Percentiles rank a stretch among this genome's conserved stretches.
These are phyloP conservation scores for Entelurus aequoreus DNA, from an alignment of 2,113 vertebrate genomes.

Conservation along the genomic window DNA sequence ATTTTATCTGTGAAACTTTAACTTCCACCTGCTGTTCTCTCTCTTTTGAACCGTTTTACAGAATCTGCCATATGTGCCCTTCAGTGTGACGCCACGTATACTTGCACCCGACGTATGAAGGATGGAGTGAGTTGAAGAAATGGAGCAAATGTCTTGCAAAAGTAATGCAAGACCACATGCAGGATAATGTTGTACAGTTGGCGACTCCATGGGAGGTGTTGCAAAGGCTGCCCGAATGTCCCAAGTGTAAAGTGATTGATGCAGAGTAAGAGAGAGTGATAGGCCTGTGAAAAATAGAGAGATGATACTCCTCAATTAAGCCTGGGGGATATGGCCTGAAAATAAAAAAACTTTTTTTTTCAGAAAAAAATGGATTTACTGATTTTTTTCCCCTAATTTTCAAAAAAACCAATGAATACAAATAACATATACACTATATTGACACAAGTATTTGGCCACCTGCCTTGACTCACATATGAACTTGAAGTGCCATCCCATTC, in stretches of 20 bases:
- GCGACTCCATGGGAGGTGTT: conserved; percentile 30
- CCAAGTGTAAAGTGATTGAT: conserved; percentile 56
- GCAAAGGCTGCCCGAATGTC: conserved; percentile 38
- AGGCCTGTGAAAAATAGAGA: conserved; percentile 42
- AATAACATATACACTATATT: too few relatives aligned
- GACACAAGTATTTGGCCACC: too few relatives aligned
- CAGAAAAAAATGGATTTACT: too few relatives aligned
- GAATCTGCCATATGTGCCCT: conserved; percentile 20
- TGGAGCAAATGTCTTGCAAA: background rate
- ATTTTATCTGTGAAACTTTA: conserved; percentile 34
- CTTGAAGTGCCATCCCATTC: too few relatives aligned
- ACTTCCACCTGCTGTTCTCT: conserved; percentile 33
- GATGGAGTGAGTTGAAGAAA: conserved; percentile 4
- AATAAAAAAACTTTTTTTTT: too few relatives aligned
- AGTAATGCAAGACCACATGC: conserved; percentile 19
- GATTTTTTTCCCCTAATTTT: too few relatives aligned
- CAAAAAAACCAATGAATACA: too few relatives aligned
- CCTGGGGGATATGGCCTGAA: too few relatives aligned
- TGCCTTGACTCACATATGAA: too few relatives aligned
- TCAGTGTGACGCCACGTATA: conserved; percentile 21
- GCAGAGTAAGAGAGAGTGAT: conserved; percentile 26
- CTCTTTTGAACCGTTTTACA: conserved; percentile 14
- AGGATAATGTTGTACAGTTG: conserved; percentile 34
- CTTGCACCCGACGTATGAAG: conserved; percentile 13
- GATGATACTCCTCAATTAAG: conserved; percentile 35